Percentiles rank a stretch among this genome's conserved stretches.
Conservation (phyloP, 1,140 invertebrate species). For the Matsumurasca onukii region DNA sequence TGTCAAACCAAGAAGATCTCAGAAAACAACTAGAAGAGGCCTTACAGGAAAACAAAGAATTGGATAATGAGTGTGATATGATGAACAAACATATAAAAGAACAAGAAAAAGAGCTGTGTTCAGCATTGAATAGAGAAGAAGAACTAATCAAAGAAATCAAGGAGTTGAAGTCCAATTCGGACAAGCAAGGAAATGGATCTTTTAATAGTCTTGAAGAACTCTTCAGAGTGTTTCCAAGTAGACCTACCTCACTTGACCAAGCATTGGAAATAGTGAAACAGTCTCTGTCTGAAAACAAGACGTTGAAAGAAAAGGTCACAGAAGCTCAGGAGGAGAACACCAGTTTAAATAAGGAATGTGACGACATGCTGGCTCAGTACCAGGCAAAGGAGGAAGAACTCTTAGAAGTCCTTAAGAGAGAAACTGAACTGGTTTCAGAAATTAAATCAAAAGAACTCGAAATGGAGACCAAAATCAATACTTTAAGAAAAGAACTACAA, state of each 20-base stretch:
- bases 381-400: conserved; percentile 9
- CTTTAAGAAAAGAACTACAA: background rate
- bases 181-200: background rate
- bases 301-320: conserved; percentile 4
- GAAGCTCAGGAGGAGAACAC: conserved; percentile 3
- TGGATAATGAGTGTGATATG: conserved; percentile 14
- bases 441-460: background rate
- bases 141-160: background rate
- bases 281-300: background rate
- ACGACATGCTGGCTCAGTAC: background rate
- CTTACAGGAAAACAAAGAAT: conserved; percentile 13
- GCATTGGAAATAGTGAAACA: background rate
- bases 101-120: background rate
- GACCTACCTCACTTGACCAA: background rate
- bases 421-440: background rate
- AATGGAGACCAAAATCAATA: background rate
- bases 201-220: background rate
- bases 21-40: background rate
- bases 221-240: background rate
- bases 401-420: conserved; percentile 3
- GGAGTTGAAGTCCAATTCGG: background rate
- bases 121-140: conserved; percentile 11
- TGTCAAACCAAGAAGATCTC: background rate
- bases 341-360: conserved; percentile 11
- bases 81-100: conserved; percentile 17